Percentiles rank a stretch among this genome's conserved stretches.
Evolutionary conservation across 2,113 vertebrate genomes (phyloP).

Genomic region (Ptyas mucosa): DNA sequence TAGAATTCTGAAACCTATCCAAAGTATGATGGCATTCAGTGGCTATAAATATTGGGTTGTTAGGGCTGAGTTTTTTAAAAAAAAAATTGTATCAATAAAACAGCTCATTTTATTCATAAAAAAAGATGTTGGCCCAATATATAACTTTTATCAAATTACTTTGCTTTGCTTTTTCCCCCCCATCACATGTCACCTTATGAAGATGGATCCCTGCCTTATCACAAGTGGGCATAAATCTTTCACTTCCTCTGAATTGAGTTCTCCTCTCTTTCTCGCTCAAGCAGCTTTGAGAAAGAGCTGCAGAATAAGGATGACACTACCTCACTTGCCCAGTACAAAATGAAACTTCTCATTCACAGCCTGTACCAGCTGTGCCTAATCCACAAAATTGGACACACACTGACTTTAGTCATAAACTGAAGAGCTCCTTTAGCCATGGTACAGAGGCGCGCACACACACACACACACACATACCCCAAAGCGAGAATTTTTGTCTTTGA

Average conservation of each 20-base stretch:
- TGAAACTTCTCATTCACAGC: background rate
- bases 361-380: background rate
- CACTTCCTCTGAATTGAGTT: background rate
- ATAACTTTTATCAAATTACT: background rate
- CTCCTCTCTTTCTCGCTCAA: background rate
- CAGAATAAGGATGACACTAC: background rate
- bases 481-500: background rate
- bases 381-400: background rate
- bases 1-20: background rate
- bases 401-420: background rate
- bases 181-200: background rate
- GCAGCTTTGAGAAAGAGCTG: background rate
- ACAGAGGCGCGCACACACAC: background rate
- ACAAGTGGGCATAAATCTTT: background rate
- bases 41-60: background rate
- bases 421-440: background rate
- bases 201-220: background rate
- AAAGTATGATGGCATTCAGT: background rate
- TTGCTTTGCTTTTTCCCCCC: background rate
- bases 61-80: background rate
- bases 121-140: too few species aligned
- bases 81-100: background rate
- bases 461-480: background rate
- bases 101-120: background rate
- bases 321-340: background rate